phyloP scores from a whole-genome alignment of 1,140 invertebrate genomes.

The Solenopsis fugax region DNA sequence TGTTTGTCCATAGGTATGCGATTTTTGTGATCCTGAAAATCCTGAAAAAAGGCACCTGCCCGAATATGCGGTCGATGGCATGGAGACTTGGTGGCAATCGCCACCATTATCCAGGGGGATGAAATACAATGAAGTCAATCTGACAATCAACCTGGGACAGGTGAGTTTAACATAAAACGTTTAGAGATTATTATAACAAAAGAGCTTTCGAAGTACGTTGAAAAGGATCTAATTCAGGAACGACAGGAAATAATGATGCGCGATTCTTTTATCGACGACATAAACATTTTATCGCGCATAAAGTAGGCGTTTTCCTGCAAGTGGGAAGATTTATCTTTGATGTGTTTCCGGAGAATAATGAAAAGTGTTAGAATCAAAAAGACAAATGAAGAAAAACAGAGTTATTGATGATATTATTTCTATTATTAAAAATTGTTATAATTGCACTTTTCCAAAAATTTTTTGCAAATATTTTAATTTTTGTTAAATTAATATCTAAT shows the following conservation, averaged over 20 bases:
- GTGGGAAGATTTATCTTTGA: conserved; percentile 74
- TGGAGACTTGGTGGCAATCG: conserved; percentile 98
- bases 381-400: neutral
- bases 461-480: neutral
- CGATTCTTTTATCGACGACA: conserved; percentile 70
- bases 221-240: conserved; percentile 67
- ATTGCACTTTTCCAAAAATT: neutral
- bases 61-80: conserved; percentile 97
- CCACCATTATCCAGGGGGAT: conserved; percentile 98
- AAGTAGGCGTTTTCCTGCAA: conserved; percentile 78
- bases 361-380: conserved; percentile 51
- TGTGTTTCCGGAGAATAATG: conserved; percentile 67
- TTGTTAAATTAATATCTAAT: neutral
- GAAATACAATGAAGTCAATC: conserved; percentile 98
- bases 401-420: neutral
- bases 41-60: conserved; percentile 94
- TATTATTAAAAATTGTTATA: conserved; percentile 9
- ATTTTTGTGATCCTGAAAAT: conserved; percentile 93
- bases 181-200: conserved; percentile 6
- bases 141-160: conserved; percentile 99
- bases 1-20: conserved; percentile 93
- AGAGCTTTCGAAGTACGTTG: neutral
- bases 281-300: conserved; percentile 70
- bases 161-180: conserved; percentile 85
- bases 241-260: conserved; percentile 66